These are phyloP conservation scores for Oryctolagus cuniculus DNA, from an alignment of 2,113 vertebrate species.

Conservation along the genomic window DNA sequence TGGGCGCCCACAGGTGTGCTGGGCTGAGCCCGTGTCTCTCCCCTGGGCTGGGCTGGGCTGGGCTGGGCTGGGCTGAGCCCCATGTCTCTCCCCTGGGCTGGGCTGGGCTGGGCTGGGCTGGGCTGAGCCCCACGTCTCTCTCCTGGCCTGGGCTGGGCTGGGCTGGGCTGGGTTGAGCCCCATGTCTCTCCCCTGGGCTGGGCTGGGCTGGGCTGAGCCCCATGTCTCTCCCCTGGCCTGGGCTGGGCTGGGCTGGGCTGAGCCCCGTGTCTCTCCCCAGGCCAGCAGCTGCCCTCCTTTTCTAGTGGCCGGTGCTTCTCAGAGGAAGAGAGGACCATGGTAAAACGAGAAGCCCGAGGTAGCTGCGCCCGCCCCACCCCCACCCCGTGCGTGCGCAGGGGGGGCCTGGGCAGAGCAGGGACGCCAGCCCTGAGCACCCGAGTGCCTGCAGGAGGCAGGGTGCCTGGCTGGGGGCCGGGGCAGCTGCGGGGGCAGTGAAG, in stretches of 20 bases:
- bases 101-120: neutral
- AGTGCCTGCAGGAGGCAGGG: neutral
- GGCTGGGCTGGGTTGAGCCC: slow-evolving; percentile 13
- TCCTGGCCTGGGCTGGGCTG: slow-evolving; percentile 46
- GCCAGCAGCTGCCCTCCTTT: slow-evolving; percentile 43
- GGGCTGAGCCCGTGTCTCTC: slow-evolving; percentile 69
- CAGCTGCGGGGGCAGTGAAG: neutral
- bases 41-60: slow-evolving; percentile 48
- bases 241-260: neutral
- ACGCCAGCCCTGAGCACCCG: fast-evolving
- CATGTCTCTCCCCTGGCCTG: slow-evolving; percentile 74
- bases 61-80: too few species aligned
- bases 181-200: slow-evolving; percentile 71
- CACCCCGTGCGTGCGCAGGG: too few species aligned
- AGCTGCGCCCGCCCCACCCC: neutral
- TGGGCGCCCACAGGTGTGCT: too few species aligned
- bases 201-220: slow-evolving; percentile 7
- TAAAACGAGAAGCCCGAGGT: slow-evolving; percentile 73
- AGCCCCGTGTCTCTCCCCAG: slow-evolving; percentile 75
- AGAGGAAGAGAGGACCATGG: slow-evolving; percentile 62
- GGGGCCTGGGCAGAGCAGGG: too few species aligned
- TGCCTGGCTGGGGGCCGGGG: neutral
- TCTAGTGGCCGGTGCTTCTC: slow-evolving; percentile 51
- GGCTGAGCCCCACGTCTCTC: slow-evolving; percentile 70
- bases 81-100: slow-evolving; percentile 78